Conservation (phyloP, 2,888 invertebrate genomes). For the Dendrolimus houi region DNA sequence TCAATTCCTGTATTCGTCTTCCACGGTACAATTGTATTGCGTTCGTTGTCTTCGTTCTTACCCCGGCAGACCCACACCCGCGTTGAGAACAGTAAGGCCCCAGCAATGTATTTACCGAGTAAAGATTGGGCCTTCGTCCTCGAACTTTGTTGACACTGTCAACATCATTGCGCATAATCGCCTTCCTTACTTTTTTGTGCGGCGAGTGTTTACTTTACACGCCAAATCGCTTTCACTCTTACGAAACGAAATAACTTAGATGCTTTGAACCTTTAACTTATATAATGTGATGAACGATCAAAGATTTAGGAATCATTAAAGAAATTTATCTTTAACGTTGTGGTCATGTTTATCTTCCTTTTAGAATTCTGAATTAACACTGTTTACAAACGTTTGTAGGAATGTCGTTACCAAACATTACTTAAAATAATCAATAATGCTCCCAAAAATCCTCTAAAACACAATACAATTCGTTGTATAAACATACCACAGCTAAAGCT, state of each 20-base stretch:
- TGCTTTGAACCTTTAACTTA: slow-evolving; percentile 9
- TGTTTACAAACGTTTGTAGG: too few species aligned
- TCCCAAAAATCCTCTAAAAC: too few species aligned
- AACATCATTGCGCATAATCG: slow-evolving; percentile 60
- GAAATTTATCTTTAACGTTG: too few species aligned
- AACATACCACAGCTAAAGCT: too few species aligned
- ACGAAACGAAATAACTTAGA: slow-evolving; percentile 13
- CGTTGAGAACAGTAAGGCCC: slow-evolving; percentile 5
- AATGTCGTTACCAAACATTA: too few species aligned
- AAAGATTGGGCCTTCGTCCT: slow-evolving; percentile 42
- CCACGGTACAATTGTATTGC: not conserved
- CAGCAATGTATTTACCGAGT: slow-evolving; percentile 37
- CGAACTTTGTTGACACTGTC: slow-evolving; percentile 42
- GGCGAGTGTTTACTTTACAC: slow-evolving; percentile 27
- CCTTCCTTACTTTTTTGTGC: slow-evolving; percentile 39
- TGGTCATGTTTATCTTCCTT: too few species aligned
- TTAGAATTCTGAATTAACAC: too few species aligned
- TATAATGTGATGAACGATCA: slow-evolving; percentile 6
- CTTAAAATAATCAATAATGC: too few species aligned
- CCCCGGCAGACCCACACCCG: not conserved
- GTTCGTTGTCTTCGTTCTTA: not conserved
- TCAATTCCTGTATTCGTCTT: too few species aligned
- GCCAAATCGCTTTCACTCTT: slow-evolving; percentile 32
- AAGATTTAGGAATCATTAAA: not conserved
- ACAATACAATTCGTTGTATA: too few species aligned